Percentiles rank a stretch among this genome's conserved stretches.
These are phyloP conservation scores for Charina bottae DNA, from an alignment of 2,113 vertebrate species.

Conservation along the genomic window DNA sequence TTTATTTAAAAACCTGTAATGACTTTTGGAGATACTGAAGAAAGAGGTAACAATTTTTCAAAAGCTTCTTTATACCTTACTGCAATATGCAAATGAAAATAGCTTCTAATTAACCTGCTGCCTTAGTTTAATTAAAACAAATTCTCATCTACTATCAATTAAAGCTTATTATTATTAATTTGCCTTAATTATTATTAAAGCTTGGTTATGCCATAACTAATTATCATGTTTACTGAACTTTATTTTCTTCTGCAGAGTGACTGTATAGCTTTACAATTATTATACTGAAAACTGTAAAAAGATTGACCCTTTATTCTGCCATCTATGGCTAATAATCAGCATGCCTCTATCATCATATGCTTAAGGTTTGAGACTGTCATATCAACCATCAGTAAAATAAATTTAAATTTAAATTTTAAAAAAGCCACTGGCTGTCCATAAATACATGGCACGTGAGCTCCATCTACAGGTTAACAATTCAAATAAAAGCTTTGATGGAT, in stretches of 20 bases:
- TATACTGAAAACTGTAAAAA: neutral
- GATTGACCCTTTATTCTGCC: neutral
- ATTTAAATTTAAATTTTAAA: neutral
- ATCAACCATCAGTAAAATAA: constrained; percentile 9
- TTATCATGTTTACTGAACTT: neutral
- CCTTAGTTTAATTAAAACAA: neutral
- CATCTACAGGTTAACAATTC: constrained; percentile 70
- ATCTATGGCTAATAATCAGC: neutral
- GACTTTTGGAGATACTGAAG: neutral
- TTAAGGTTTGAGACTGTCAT: neutral
- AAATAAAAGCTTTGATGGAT: neutral
- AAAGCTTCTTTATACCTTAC: neutral
- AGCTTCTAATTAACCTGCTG: neutral
- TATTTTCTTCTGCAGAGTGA: neutral
- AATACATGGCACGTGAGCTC: constrained; percentile 60
- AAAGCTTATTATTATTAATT: constrained; percentile 4
- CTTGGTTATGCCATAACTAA: neutral
- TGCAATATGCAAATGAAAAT: neutral
- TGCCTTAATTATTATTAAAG: neutral
- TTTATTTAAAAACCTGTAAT: neutral
- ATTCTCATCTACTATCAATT: neutral
- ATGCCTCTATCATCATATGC: neutral
- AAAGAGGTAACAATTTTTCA: neutral
- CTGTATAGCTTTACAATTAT: neutral
- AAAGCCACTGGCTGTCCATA: constrained; percentile 19